phyloP scores from a whole-genome alignment of 2,888 invertebrate genomes.

The Dicyrtomina minuta region DNA sequence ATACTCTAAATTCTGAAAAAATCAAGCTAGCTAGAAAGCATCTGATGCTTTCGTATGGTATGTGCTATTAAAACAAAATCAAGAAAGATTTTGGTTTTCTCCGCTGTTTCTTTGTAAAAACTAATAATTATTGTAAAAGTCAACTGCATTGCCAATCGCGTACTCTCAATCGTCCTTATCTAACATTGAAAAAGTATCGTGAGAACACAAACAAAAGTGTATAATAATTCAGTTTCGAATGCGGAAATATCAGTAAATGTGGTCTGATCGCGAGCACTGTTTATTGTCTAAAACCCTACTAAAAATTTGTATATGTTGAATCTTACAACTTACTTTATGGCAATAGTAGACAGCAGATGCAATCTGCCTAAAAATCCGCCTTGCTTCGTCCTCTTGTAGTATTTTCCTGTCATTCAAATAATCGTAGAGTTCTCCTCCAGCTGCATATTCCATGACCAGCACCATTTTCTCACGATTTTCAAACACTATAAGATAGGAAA shows the following conservation, averaged over 20 bases:
- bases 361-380: conserved; percentile 93
- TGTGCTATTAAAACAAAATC: no score
- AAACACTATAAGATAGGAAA: conserved; percentile 74
- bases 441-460: conserved; percentile 98
- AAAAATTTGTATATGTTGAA: not conserved
- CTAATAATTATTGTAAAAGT: no score
- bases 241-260: not conserved
- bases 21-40: no score
- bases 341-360: conserved; percentile 96
- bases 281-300: not conserved
- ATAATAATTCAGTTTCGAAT: no score
- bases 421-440: conserved; percentile 97
- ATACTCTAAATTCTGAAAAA: no score
- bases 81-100: no score
- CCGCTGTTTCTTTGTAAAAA: no score
- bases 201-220: no score
- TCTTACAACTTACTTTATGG: conserved; percentile 70
- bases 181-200: no score
- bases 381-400: conserved; percentile 85
- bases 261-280: not conserved
- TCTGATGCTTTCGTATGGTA: no score
- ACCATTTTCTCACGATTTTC: conserved; percentile 99
- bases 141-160: no score
- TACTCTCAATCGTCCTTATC: no score
- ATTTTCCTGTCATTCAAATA: conserved; percentile 91